Evolutionary conservation across 2,888 invertebrate genomes (phyloP).

Genomic region (Oligia fasciuncula): DNA sequence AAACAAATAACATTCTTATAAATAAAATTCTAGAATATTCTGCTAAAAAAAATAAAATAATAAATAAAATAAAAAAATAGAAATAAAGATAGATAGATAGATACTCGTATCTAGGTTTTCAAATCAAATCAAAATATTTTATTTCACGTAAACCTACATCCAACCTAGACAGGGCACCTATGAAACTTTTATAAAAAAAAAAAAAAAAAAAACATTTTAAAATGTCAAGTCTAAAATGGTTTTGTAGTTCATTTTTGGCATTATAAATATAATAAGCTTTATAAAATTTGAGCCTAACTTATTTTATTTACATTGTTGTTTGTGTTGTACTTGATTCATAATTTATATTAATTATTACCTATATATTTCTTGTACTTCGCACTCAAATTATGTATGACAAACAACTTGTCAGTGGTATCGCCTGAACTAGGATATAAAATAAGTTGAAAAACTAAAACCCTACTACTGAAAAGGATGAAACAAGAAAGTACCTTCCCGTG

Average conservation of each 20-base stretch:
- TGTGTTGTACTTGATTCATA: constrained; percentile 8
- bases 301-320: constrained; percentile 1
- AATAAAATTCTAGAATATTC: no score
- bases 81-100: no score
- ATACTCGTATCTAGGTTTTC: background rate
- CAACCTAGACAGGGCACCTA: no score
- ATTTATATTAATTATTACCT: background rate
- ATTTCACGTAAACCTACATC: no score
- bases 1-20: no score
- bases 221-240: background rate
- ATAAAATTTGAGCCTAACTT: background rate
- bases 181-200: background rate
- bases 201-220: no score
- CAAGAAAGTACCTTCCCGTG: no score
- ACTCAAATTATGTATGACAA: background rate
- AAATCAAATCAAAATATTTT: no score
- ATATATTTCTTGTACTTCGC: constrained; percentile 12
- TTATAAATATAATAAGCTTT: background rate
- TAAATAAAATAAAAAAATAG: no score
- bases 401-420: background rate
- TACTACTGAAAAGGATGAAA: no score
- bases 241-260: background rate
- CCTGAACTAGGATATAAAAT: background rate
- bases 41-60: no score
- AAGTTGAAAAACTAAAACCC: no score